Conservation (phyloP, 2,113 vertebrate genomes). For the Elephas maximus region DNA sequence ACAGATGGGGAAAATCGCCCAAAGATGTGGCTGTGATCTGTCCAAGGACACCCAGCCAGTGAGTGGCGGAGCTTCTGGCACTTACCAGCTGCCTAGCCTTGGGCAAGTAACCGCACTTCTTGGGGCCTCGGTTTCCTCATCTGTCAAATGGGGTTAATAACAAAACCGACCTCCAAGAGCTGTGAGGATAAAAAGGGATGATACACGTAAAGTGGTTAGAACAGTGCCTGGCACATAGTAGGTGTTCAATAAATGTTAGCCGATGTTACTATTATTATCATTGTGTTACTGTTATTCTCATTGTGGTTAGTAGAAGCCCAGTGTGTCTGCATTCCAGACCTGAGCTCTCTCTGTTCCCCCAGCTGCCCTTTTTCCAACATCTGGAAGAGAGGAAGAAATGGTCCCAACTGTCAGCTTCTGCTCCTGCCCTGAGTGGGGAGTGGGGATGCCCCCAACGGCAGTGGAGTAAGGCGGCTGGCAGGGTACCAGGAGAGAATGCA, state of each 20-base stretch:
- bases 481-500: neutral
- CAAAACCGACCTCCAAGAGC: slow-evolving; percentile 75
- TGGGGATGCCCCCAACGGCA: neutral
- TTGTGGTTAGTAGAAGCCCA: neutral
- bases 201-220: neutral
- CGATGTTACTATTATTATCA: slow-evolving; percentile 51
- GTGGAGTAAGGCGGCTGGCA: neutral
- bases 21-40: slow-evolving; percentile 46
- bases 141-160: slow-evolving; percentile 67
- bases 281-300: neutral
- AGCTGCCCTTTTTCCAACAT: neutral
- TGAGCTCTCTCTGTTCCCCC: neutral
- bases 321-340: neutral
- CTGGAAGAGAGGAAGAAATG: neutral
- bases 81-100: neutral
- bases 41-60: slow-evolving; percentile 1
- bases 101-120: slow-evolving; percentile 51
- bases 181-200: slow-evolving; percentile 49
- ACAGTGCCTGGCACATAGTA: slow-evolving; percentile 79
- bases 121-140: slow-evolving; percentile 72
- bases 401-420: neutral
- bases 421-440: neutral
- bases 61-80: neutral
- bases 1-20: slow-evolving; percentile 32
- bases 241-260: slow-evolving; percentile 83